Evolutionary conservation across 2,888 invertebrate species (phyloP), one percentile per base, ranked within the genome.

Genomic region (Eubasilissa splendida): DNA sequence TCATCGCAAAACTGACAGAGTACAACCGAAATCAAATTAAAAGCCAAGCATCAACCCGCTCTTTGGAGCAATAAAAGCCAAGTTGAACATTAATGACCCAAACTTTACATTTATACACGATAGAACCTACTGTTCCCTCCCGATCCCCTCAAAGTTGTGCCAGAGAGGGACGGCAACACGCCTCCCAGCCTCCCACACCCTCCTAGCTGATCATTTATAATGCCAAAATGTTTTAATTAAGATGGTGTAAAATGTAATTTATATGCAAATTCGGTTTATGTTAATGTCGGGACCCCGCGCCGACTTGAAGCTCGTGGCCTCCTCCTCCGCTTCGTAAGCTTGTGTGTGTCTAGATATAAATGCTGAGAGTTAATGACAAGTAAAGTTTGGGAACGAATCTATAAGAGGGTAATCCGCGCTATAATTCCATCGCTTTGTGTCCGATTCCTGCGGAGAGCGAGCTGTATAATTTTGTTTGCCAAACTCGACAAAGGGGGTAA

Each of bases 191-290:
- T 65, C 80, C 71, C 80, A n/a, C 65, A 63, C 78, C 78, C 76
- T 76, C 78, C 80, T 81, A 77, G 81, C 88, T 88, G 90, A 91
- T 90, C 91, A 90, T 91, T 91, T 91, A 91, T 91, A 91, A 91
- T 91, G 90, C 90, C 90, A 90, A 91, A 91, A 91, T 91, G 90
- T 91, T 91, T 91, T 91, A 91, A 91, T 91, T 91, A 91, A 91
- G 91, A 91, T 89, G 91, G 90, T 91, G 90, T 91, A 91, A 91
- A 91, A 91, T 90, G 91, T 91, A 91, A 91, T 91, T 91, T 91
- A 90, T 90, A 91, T 91, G 91, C 90, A 90, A 91, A 91, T 91
- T 91, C 90, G 91, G 91, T 91, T 91, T 91, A 91, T 91, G 91
- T 91, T 91, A 91, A 91, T 91, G 90, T 76, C 74, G 80, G 79